These are phyloP conservation scores for Panulirus ornatus DNA, from an alignment of 1,140 invertebrate genomes.

Conservation along the genomic window DNA sequence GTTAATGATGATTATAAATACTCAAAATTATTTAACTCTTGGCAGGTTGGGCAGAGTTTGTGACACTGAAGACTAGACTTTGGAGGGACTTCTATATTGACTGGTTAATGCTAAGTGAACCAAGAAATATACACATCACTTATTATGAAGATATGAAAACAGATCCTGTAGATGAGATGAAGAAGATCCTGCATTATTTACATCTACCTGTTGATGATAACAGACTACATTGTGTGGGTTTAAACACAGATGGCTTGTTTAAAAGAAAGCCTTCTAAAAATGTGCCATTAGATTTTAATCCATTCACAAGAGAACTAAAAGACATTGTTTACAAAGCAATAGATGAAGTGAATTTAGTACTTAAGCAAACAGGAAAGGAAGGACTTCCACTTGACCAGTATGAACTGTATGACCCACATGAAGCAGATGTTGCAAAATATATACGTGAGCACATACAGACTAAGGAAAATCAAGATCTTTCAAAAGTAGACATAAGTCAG, in stretches of 20 bases:
- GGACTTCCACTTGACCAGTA: constrained; percentile 46
- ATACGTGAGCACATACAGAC: neutral
- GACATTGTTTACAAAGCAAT: constrained; percentile 53
- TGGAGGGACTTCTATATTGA: constrained; percentile 75
- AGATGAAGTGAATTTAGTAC: constrained; percentile 22
- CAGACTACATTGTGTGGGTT: constrained; percentile 58
- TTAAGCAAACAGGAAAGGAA: constrained; percentile 13
- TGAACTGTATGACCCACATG: constrained; percentile 55
- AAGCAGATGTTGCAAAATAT: constrained; percentile 28
- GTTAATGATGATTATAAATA: neutral
- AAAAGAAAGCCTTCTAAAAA: constrained; percentile 61
- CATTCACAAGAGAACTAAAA: constrained; percentile 60
- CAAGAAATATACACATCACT: constrained; percentile 52
- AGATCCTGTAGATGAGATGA: constrained; percentile 57
- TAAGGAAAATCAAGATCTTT: neutral
- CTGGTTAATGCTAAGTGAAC: constrained; percentile 61
- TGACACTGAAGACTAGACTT: constrained; percentile 62
- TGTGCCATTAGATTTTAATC: constrained; percentile 47
- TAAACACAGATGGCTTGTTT: constrained; percentile 67
- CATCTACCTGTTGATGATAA: constrained; percentile 12
- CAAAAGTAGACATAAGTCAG: no score
- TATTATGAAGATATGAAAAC: constrained; percentile 69
- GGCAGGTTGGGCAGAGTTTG: constrained; percentile 75
- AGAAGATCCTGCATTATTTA: constrained; percentile 61
- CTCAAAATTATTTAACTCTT: neutral